Evolutionary conservation across 2,113 vertebrate genomes (phyloP).

Genomic region (Corydoras maculifer): DNA sequence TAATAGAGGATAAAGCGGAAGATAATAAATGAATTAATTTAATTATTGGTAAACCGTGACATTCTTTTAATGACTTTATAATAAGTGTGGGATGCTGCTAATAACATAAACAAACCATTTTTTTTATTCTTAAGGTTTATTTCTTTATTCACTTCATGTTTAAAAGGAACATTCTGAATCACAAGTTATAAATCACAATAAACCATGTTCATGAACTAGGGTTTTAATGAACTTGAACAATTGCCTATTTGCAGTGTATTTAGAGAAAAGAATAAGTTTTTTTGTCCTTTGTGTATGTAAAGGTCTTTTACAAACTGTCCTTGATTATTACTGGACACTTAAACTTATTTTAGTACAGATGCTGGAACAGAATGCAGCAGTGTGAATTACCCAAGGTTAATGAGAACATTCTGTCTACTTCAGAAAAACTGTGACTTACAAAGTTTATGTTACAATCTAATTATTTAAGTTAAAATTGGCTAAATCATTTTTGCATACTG

Average conservation of each 20-base stretch:
- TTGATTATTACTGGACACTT: constrained; percentile 6
- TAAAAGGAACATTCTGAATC: too few species aligned
- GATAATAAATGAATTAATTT: too few species aligned
- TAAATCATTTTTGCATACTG: constrained; percentile 12
- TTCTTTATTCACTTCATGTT: too few species aligned
- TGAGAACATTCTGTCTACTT: constrained; percentile 19
- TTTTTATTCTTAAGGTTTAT: too few species aligned
- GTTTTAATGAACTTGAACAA: too few species aligned
- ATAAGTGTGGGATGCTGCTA: too few species aligned
- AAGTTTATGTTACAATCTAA: constrained; percentile 6
- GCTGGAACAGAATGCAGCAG: constrained; percentile 13
- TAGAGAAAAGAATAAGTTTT: constrained; percentile 2
- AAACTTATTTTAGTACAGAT: constrained; percentile 2
- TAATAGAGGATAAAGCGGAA: too few species aligned
- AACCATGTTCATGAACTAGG: too few species aligned
- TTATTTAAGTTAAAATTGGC: constrained; percentile 10
- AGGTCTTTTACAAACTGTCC: constrained; percentile 9
- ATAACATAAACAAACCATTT: too few species aligned
- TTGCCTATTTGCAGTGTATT: not conserved
- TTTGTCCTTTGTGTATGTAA: not conserved
- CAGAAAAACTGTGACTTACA: constrained; percentile 5
- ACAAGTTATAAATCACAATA: too few species aligned
- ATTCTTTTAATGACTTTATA: too few species aligned
- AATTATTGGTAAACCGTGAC: too few species aligned
- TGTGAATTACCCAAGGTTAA: constrained; percentile 21